These are phyloP conservation scores for Neoscelio sp. DNA, from an alignment of 2,888 invertebrate species.

Conservation along the genomic window DNA sequence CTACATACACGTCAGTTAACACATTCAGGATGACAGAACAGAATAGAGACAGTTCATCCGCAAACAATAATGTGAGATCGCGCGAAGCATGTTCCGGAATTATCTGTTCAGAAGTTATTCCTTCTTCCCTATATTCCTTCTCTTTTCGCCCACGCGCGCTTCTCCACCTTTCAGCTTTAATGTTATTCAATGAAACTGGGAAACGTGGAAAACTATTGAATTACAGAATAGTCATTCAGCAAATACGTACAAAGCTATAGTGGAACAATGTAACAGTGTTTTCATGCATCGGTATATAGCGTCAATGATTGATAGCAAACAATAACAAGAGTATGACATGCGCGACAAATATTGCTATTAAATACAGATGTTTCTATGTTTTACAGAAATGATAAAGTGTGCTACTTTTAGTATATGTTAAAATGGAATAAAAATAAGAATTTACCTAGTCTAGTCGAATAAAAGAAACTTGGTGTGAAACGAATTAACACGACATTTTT, in stretches of 20 bases:
- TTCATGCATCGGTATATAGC: slow-evolving; percentile 28
- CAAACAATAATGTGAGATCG: slow-evolving; percentile 73
- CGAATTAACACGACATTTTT: no score
- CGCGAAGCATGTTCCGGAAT: slow-evolving; percentile 68
- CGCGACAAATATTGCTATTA: slow-evolving; percentile 12
- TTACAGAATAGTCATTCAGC: slow-evolving; percentile 48
- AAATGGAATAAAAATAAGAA: no score
- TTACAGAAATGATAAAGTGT: no score
- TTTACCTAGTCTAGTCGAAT: no score
- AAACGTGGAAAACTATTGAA: slow-evolving; percentile 38
- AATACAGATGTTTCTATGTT: neutral
- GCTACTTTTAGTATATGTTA: no score
- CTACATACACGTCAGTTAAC: slow-evolving; percentile 57
- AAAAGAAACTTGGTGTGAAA: no score
- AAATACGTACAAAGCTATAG: slow-evolving; percentile 32
- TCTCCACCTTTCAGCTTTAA: slow-evolving; percentile 28
- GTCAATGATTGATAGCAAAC: slow-evolving; percentile 45
- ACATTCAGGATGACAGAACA: slow-evolving; percentile 57
- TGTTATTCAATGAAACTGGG: slow-evolving; percentile 43
- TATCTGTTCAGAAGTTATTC: slow-evolving; percentile 72
- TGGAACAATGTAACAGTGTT: slow-evolving; percentile 40
- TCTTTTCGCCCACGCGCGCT: slow-evolving; percentile 11
- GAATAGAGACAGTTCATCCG: slow-evolving; percentile 74
- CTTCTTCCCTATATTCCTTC: slow-evolving; percentile 31
- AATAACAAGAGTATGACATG: slow-evolving; percentile 15